A percentile compares a stretch with the other conserved stretches of the same genome.
Evolutionary conservation across 1,140 invertebrate genomes (phyloP).

Genomic region (Globodera rostochiensis): DNA sequence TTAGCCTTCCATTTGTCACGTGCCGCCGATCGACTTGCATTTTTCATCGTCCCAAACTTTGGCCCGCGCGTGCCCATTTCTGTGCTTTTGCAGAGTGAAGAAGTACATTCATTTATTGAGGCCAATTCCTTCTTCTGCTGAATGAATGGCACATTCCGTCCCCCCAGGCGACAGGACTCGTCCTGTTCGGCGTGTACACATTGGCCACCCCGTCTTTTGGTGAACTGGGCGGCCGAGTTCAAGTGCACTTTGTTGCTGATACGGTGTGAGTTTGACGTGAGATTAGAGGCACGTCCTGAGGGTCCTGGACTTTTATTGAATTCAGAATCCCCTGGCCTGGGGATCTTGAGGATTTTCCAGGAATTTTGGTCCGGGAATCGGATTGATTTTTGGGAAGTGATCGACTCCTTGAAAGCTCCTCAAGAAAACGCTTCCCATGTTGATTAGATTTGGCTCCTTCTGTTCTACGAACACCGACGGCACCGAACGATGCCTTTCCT

Average conservation of each 20-base stretch:
- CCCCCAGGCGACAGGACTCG: slow-evolving; percentile 14
- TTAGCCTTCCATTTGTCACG: slow-evolving; percentile 22
- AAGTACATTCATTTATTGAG: not conserved
- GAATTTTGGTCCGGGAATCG: too few species aligned
- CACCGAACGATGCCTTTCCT: slow-evolving; percentile 24
- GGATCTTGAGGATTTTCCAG: too few species aligned
- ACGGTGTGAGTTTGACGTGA: not conserved
- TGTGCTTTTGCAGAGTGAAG: slow-evolving; percentile 21
- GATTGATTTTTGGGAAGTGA: too few species aligned
- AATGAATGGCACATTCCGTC: not conserved
- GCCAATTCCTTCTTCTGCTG: not conserved
- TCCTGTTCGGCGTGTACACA: slow-evolving; percentile 30
- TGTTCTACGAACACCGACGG: slow-evolving; percentile 15
- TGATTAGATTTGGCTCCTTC: not conserved
- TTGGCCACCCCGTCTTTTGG: not conserved
- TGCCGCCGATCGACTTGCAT: slow-evolving; percentile 22
- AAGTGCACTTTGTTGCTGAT: slow-evolving; percentile 30
- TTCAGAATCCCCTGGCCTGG: too few species aligned
- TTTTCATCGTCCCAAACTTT: slow-evolving; percentile 28
- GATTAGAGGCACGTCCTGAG: too few species aligned
- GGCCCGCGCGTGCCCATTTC: slow-evolving; percentile 21
- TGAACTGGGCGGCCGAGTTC: slow-evolving; percentile 18
- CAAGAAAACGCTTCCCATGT: too few species aligned
- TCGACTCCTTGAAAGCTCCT: too few species aligned
- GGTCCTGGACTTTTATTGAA: too few species aligned